Evolutionary conservation across 2,888 invertebrate species (phyloP).

Genomic region (Antheraea assamensis): DNA sequence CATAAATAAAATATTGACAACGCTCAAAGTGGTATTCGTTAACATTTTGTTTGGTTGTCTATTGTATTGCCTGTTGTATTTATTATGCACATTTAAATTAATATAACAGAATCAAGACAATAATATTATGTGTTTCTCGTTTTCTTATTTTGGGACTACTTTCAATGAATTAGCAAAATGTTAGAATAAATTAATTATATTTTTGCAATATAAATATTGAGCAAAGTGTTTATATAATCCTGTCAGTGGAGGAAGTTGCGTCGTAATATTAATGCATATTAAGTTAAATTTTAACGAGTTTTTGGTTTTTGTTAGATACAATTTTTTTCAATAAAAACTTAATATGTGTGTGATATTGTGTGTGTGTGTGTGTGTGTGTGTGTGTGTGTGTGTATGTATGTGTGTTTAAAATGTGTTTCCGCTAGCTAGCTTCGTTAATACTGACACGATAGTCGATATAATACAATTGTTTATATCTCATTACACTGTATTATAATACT

Average conservation of each 20-base stretch:
- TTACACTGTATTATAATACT: no score
- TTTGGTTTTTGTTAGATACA: background rate
- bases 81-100: background rate
- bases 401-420: no score
- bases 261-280: slow-evolving; percentile 2
- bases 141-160: background rate
- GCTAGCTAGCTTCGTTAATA: no score
- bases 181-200: slow-evolving; percentile 1
- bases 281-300: background rate
- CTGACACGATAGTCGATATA: no score
- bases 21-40: background rate
- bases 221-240: background rate
- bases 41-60: background rate
- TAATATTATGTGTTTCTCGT: background rate
- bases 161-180: slow-evolving; percentile 7
- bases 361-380: no score
- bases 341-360: background rate
- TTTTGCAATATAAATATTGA: background rate
- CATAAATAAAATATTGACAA: no score
- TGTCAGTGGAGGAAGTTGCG: background rate
- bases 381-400: no score
- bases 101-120: background rate
- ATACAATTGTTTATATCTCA: no score
- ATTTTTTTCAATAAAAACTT: background rate
- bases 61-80: background rate